Base-by-base conservation (phyloP, 2,113 vertebrate species). In the Peromyscus maniculatus region DNA sequence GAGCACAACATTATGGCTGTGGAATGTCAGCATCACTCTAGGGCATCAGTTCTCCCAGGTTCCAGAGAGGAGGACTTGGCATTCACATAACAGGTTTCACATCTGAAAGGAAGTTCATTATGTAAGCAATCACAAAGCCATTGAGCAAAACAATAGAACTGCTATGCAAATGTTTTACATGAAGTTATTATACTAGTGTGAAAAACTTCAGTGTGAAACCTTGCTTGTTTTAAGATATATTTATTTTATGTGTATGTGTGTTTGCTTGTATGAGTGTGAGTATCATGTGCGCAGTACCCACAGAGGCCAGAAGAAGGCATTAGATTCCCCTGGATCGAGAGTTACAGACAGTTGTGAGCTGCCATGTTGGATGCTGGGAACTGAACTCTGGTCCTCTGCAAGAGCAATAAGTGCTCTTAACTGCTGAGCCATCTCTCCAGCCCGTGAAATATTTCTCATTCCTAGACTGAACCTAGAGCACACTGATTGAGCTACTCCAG, bases 1-100 rank as follows among this genome's bases (percentile, higher is more conserved):
- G 16, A 24, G 43, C 0, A 8, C 72, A 15, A 6, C 5, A 0
- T 31, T 7, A 3, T 0, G 19, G n/a, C 17, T 11, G 7, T 9
- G 3, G 13, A 10, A 31, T 7, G 1, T 43, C 33, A 43, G 62
- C 31, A 16, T 15, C 64, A 4, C 52, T 9, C 26, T 5, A 5
- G 2, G 52, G 2, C 16, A 12, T 28, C 24, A 8, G 31, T 31
- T 28, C 28, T 62, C 59, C 28, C 59, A 33, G 84, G 66, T 74
- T 52, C 67, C 16, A 28, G 83, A 66, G 43, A 75, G 4, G 13
- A 84, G 86, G 39, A 49, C 39, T 33, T 12, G 6, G 67, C 7
- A 11, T 66, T 9, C 31, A 55, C n/a, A 8, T 1, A 46, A 21
- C 87, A 3, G 39, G 55, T 21, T 33, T 82, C 36, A 59, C 5